Percentiles rank a stretch among this genome's conserved stretches.
Evolutionary conservation across 2,113 vertebrate genomes (phyloP).

Genomic region (Clarias magur): DNA sequence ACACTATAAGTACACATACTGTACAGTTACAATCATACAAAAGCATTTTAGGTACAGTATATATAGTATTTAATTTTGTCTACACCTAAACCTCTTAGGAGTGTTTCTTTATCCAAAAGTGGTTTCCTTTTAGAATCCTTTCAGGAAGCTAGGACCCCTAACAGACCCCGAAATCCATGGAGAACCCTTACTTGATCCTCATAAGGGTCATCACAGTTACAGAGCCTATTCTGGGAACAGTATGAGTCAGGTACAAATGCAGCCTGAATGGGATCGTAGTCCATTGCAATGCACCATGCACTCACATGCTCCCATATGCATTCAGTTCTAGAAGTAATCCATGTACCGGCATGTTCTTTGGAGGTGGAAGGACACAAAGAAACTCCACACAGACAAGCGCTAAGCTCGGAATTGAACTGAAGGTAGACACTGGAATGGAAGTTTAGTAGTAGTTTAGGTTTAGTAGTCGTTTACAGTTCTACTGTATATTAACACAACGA

Average conservation of each 20-base stretch:
- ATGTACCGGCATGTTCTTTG: not conserved
- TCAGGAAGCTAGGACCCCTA: not conserved
- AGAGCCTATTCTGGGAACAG: not conserved
- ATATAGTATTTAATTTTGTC: too few relatives aligned
- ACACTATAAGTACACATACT: too few relatives aligned
- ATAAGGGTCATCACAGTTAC: not conserved
- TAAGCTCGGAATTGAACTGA: not conserved
- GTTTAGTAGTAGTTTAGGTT: not conserved
- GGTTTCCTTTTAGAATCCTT: not conserved
- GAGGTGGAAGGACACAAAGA: not conserved
- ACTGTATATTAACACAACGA: not conserved
- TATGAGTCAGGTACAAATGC: not conserved
- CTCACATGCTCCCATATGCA: not conserved
- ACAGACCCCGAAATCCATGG: not conserved
- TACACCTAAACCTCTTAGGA: not conserved
- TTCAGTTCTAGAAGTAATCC: not conserved
- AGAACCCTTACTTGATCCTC: not conserved
- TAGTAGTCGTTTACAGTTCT: too few relatives aligned
- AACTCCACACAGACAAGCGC: not conserved
- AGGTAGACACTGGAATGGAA: not conserved
- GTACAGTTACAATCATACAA: too few relatives aligned
- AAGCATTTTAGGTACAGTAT: too few relatives aligned
- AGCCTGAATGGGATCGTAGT: not conserved
- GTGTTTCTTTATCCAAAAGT: not conserved
- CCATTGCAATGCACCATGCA: not conserved